Conservation (phyloP, 2,888 invertebrate genomes). For the Eudasyphora cyanicolor region DNA sequence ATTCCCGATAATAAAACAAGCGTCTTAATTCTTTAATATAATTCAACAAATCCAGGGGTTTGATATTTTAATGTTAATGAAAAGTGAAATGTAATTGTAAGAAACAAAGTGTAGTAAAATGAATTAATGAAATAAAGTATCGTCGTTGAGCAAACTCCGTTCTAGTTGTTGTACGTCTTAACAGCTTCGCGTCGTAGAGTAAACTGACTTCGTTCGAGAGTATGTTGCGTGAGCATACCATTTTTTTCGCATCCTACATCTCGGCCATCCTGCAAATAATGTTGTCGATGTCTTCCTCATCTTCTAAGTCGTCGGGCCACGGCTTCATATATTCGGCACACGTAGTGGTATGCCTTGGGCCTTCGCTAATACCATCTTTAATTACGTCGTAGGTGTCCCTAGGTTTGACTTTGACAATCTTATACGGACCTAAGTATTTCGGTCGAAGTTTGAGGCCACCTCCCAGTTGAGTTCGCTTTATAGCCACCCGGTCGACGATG, state of each 20-base stretch:
- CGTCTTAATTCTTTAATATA: too few relatives aligned
- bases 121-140: too few relatives aligned
- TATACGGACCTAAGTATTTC: conserved; percentile 44
- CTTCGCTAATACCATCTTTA: conserved; percentile 27
- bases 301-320: not conserved
- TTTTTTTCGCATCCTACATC: not conserved
- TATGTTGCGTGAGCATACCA: too few relatives aligned
- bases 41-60: too few relatives aligned
- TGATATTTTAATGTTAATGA: too few relatives aligned
- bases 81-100: too few relatives aligned
- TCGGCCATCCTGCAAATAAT: not conserved
- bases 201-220: too few relatives aligned
- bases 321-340: not conserved
- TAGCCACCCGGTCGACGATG: conserved; percentile 26
- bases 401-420: conserved; percentile 18
- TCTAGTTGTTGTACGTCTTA: too few relatives aligned
- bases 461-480: conserved; percentile 48
- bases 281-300: not conserved
- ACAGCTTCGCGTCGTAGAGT: too few relatives aligned
- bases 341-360: conserved; percentile 18
- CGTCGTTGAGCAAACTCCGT: too few relatives aligned
- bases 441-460: conserved; percentile 40
- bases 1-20: too few relatives aligned
- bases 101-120: too few relatives aligned
- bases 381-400: conserved; percentile 45